Evolutionary conservation across 2,888 invertebrate genomes (phyloP), one percentile per base, ranked within the genome.

Genomic region (Lithophane semibrunnea): DNA sequence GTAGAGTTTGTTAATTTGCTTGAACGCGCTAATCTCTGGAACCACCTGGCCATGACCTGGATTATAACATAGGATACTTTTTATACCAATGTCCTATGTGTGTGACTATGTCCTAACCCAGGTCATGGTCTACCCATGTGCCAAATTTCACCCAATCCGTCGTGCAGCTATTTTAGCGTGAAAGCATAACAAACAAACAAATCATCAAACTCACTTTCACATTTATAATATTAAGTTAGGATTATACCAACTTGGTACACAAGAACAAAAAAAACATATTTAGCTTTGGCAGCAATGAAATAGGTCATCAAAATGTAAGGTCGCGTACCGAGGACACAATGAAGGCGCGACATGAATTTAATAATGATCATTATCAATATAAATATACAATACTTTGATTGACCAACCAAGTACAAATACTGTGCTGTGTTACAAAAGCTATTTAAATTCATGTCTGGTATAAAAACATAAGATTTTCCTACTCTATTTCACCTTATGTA

Each of bases 361-460:
- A 60, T 64, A 56, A 56, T 21, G 16, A 42, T 7, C 37, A 49
- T 42, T 47, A 49, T 42, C 18, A 65, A 24, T 24, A 10, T 9
- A 52, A 10, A 47, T 47, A 18, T 52, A 52, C 52, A 21, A 37
- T 16, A 54, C 18, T 24, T 49, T 16, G 21, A n/a, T 52, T 52
- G n/a, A 52, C 49, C 65, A 66, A 66, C n/a, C 44, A 52, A 65
- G n/a, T 56, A 49, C 47, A 18, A n/a, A 29, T 24, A 44, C 13
- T 42, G 21, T 9, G 54, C 3, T 42, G 21, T 64, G 54, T 47
- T 49, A 42, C 13, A 24, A 58, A 70, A 47, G 18, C 49, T 54
- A 52, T 74, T 66, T 18, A 81, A 60, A 79, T 67, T 79, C 79
- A 74, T 42, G 61, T 56, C 82, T 54, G 42, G 29, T 61, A 42